Evolutionary conservation across 2,113 vertebrate species (phyloP), one percentile per base, ranked within the genome.

Genomic region (Pachypanchax playfairii): DNA sequence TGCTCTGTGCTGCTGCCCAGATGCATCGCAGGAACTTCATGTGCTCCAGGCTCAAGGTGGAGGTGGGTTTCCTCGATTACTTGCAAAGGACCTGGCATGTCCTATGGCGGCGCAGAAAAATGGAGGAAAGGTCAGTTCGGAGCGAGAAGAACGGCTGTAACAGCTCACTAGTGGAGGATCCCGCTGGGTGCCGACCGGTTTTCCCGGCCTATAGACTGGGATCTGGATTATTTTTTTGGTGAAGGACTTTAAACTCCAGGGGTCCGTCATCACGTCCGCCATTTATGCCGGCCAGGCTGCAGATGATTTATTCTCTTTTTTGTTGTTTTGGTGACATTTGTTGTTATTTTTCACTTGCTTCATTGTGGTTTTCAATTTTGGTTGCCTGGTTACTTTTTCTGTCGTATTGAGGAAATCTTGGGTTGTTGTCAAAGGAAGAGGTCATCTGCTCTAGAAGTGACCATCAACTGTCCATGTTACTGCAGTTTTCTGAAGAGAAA

Each of bases 391-490:
- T 36, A 14, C 22, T 42, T 75, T 75, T 79, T n/a, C n/a, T 28
- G 38, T 72, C 67, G 70, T 59, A 54, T 26, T 70, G 63, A 77
- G 48, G 77, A 73, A 55, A 84, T 84, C 56, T 76, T 69, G 77
- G 73, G 72, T 85, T 90, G 73, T 85, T 82, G 83, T 81, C 74
- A 61, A 43, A 79, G 77, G 87, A 91, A 91, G 92, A 93, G 88
- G 92, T 94, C 91, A 92, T 95, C 93, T 91, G 90, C 90, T 93
- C 92, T 89, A 65, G 87, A 29, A 92, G 90, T 94, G 90, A 91
- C 94, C 95, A 98, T 99, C 96, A 99, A 97, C 97, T 99, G 95
- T 99, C 95, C 97, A 98, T 98, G 89, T 94, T 98, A 93, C 94
- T 97, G 96, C 94, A 94, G 92, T 96, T 96, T 91, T 99, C 96